Evolutionary conservation across 2,113 vertebrate species (phyloP).

Genomic region (Otus sunia): DNA sequence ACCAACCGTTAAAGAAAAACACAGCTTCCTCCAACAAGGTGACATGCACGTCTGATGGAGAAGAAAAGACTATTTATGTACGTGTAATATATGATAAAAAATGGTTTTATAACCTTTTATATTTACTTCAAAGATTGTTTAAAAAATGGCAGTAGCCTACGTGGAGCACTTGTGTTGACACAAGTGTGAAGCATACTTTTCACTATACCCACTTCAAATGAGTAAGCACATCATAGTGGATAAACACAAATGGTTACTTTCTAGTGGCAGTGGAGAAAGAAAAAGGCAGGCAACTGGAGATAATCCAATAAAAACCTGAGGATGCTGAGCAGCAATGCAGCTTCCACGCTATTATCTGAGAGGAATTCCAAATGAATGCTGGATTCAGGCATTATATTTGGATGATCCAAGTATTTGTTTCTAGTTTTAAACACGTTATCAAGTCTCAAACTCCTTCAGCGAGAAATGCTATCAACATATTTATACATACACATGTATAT

Average conservation of each 20-base stretch:
- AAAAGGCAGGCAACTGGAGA: not conserved
- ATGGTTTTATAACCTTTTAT: not conserved
- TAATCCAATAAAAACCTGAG: not conserved
- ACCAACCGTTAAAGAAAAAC: not conserved
- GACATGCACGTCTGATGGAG: not conserved
- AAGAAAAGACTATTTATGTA: not conserved
- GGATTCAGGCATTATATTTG: not conserved
- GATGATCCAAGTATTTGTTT: not conserved
- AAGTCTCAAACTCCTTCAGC: not conserved
- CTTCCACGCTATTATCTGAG: not conserved
- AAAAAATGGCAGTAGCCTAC: not conserved
- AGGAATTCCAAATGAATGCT: not conserved
- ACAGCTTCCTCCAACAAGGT: not conserved
- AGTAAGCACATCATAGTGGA: not conserved
- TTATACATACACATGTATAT: not conserved
- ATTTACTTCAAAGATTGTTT: not conserved
- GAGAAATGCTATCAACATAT: not conserved
- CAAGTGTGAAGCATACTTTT: not conserved
- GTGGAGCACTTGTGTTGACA: not conserved
- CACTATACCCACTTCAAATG: not conserved
- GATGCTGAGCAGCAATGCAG: not conserved
- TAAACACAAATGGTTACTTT: not conserved
- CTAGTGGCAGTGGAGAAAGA: not conserved
- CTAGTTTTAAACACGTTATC: not conserved
- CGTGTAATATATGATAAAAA: not conserved